Evolutionary conservation across 2,888 invertebrate species (phyloP).

Genomic region (Atethmia centrago): DNA sequence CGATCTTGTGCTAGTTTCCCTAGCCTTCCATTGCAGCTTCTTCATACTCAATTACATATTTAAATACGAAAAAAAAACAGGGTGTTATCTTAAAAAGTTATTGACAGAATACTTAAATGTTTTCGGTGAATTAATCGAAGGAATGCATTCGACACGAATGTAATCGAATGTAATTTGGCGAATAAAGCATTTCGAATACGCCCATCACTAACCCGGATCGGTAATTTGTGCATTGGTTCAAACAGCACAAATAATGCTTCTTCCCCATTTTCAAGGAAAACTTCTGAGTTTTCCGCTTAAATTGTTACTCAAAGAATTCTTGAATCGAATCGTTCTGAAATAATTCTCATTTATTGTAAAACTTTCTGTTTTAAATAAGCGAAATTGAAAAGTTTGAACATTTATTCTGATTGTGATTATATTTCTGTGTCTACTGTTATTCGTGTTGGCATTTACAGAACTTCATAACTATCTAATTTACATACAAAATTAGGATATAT

Average conservation of each 20-base stretch:
- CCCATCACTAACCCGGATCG: conserved; percentile 58
- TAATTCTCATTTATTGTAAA: conserved; percentile 59
- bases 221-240: conserved; percentile 72
- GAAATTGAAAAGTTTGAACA: conserved; percentile 28
- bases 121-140: conserved; percentile 7
- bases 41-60: background rate
- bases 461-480: background rate
- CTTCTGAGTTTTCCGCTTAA: conserved; percentile 65
- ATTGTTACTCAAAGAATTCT: conserved; percentile 62
- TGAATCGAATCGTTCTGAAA: conserved; percentile 54
- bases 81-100: no score
- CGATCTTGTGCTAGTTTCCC: background rate
- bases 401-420: conserved; percentile 25
- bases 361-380: conserved; percentile 46
- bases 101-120: background rate
- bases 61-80: background rate
- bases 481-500: background rate
- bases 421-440: background rate
- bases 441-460: background rate
- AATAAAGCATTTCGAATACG: background rate
- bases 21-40: no score
- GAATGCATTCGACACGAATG: background rate
- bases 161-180: conserved; percentile 7
- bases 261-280: conserved; percentile 59
- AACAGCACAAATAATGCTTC: conserved; percentile 68